Base-by-base conservation (phyloP, 2,113 vertebrate species). In the Ceyx cyanopectus region DNA sequence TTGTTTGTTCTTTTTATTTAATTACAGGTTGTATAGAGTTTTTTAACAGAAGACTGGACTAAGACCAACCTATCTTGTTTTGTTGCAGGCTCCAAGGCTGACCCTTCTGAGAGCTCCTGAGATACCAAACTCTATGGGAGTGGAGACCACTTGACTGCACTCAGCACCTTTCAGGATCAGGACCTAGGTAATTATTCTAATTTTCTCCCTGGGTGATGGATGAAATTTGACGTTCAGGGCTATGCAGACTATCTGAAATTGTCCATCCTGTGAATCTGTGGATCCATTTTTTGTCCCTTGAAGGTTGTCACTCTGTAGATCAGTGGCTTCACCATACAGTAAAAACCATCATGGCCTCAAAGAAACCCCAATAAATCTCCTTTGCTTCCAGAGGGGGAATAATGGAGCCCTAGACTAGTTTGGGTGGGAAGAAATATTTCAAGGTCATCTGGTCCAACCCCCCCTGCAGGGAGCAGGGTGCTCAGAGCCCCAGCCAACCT, bases 141-240 rank as follows among this genome's bases (percentile, higher is more conserved):
- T 0, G 0, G 77, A 93, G 83, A 93, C 65, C 40, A 78, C 92
- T 86, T 77, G 86, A 88, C 92, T 92, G 80, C 90, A 68, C 61
- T 48, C 80, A 81, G 88, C 85, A 78, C 76, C 85, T 95, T 91
- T 68, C 76, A 86, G 77, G 61, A 96, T 88, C 88, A 50, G n/a
- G 56, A 70, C 65, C 69, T 65, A 93, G 92, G 93, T 96, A 96
- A 95, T 88, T 72, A 30, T 68, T 83, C 27, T 53, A 22, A 50
- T 78, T 86, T 34, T 85, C 23, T 83, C 27, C 32, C n/a, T 62
- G 19, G 21, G 4, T 41, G 22, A 48, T 15, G n/a, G 17, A 65
- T 73, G 32, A 94, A 66, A 45, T 78, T n/a, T 32, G 18, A 14
- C 54, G 12, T 57, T 81, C 20, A 85, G 65, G 40, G 34, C 26